A percentile compares a stretch with the other conserved stretches of the same genome.
phyloP scores from a whole-genome alignment of 2,113 vertebrate species.

The Pleuronectes platessa region DNA sequence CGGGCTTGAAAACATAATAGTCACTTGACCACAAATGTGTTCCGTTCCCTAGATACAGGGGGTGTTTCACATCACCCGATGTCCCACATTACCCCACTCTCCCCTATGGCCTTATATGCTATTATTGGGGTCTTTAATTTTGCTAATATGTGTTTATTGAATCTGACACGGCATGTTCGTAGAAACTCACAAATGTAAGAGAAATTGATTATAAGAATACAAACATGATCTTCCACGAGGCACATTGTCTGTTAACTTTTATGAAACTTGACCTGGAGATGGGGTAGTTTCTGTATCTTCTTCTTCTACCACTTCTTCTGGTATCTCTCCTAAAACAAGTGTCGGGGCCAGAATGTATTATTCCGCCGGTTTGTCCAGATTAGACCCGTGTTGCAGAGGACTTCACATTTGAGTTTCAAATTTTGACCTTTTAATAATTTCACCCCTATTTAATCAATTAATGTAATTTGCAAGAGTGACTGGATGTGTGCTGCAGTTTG shows the following conservation, averaged over 20 bases:
- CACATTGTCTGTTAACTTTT: background rate
- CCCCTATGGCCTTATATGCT: too few species aligned
- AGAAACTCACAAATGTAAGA: too few species aligned
- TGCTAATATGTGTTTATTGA: too few species aligned
- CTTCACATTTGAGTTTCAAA: slow-evolving; percentile 25
- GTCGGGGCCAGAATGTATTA: background rate
- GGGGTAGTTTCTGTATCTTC: background rate
- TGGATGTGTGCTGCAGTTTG: slow-evolving; percentile 5
- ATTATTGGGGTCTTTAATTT: too few species aligned
- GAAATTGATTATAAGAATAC: too few species aligned
- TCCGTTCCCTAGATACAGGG: too few species aligned
- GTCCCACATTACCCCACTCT: too few species aligned
- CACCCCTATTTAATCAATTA: slow-evolving; percentile 43
- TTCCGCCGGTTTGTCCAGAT: slow-evolving; percentile 7
- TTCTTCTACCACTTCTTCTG: background rate
- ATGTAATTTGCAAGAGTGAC: slow-evolving; percentile 3
- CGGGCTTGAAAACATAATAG: too few species aligned
- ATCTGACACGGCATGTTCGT: too few species aligned
- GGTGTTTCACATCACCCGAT: too few species aligned
- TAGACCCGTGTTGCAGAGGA: background rate
- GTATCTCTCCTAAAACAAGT: background rate
- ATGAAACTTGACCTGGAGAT: background rate
- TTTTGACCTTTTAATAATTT: slow-evolving; percentile 51
- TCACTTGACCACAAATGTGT: too few species aligned
- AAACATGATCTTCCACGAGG: background rate